Percentiles rank a stretch among this genome's conserved stretches.
Conservation (phyloP, 2,113 vertebrate genomes). For the Chelonoidis abingdonii region DNA sequence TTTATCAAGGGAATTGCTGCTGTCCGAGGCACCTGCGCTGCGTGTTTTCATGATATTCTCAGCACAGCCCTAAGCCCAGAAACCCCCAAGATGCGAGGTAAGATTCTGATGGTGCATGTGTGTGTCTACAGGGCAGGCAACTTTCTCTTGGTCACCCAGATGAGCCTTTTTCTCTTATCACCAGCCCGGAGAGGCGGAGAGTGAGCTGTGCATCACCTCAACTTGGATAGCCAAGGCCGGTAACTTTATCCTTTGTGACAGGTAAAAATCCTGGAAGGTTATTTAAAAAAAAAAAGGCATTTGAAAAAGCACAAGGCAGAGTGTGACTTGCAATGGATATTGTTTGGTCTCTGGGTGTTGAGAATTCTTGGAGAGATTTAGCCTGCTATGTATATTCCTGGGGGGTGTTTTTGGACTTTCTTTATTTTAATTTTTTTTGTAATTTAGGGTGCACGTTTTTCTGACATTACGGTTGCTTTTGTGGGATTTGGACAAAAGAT, state of each 20-base stretch:
- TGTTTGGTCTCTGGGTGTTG: background rate
- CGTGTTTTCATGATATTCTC: background rate
- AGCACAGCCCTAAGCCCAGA: background rate
- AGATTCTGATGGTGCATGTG: background rate
- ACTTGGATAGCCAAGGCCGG: rapidly evolving
- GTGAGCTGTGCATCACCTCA: background rate
- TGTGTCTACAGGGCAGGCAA: background rate
- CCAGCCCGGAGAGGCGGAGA: background rate
- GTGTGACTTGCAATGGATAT: background rate
- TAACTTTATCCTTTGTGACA: background rate
- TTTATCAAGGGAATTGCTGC: background rate
- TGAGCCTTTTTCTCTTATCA: background rate
- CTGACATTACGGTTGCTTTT: background rate
- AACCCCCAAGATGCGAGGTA: conserved; percentile 52
- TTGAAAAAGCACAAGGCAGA: background rate
- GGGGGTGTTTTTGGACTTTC: background rate
- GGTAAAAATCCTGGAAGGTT: background rate
- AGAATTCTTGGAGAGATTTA: background rate
- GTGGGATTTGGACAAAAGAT: background rate
- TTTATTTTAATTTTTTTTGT: background rate
- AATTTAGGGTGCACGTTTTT: background rate
- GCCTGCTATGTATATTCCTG: background rate
- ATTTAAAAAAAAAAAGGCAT: background rate
- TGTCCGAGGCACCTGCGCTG: background rate
- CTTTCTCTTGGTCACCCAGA: background rate